phyloP scores from a whole-genome alignment of 2,113 vertebrate genomes.

The Sarotherodon lohbergeri region DNA sequence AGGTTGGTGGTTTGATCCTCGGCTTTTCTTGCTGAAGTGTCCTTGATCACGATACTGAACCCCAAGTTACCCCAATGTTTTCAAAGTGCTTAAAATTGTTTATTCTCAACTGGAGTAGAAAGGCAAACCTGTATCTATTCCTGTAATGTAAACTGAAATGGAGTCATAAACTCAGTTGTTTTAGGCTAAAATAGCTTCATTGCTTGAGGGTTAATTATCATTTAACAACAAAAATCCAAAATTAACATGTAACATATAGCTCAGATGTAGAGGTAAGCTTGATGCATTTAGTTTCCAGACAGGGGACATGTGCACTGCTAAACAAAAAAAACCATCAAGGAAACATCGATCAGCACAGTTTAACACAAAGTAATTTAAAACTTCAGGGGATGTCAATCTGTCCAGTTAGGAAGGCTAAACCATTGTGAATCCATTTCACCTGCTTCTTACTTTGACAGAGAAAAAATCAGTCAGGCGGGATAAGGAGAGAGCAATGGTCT shows the following conservation, averaged over 20 bases:
- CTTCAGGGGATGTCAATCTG: neutral
- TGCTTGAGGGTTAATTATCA: neutral
- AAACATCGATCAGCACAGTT: neutral
- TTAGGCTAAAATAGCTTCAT: neutral
- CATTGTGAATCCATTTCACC: neutral
- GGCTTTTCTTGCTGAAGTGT: neutral
- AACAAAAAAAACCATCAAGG: neutral
- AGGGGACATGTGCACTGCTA: neutral
- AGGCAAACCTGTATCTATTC: neutral
- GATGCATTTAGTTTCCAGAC: neutral
- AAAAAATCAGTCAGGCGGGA: neutral
- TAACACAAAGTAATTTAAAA: neutral
- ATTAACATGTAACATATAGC: neutral
- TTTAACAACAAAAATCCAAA: neutral
- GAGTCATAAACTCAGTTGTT: fast-evolving
- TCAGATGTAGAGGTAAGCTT: neutral
- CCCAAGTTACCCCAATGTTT: neutral
- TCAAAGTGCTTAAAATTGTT: neutral
- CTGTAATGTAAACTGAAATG: neutral
- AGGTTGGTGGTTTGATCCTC: neutral
- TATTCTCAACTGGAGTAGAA: neutral
- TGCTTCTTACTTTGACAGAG: neutral
- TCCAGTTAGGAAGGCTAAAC: neutral
- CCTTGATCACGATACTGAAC: neutral
- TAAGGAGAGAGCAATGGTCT: neutral